Evolutionary conservation across 2,797 vertebrate species (phyloP).

Genomic region (Coregonus ussuriensis): DNA sequence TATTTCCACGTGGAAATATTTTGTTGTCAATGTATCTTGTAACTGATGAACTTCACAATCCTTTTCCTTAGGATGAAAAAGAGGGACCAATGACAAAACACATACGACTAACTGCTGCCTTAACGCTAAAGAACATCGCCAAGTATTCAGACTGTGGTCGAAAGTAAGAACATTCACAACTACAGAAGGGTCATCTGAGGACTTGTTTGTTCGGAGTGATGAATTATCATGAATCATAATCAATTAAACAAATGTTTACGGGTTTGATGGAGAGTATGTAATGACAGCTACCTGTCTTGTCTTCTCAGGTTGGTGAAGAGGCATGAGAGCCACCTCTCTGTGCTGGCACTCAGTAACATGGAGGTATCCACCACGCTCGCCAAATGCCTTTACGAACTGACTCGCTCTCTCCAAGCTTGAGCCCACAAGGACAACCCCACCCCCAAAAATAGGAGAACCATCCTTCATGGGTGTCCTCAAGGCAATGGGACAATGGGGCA

Average conservation of each 20-base stretch:
- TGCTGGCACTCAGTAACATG: constrained; percentile 99
- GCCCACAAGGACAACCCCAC: constrained; percentile 68
- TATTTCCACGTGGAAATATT: not conserved
- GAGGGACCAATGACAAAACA: constrained; percentile 99
- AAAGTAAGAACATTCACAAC: constrained; percentile 81
- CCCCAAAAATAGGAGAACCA: constrained; percentile 35
- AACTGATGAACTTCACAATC: constrained; percentile 16
- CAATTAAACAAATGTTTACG: too few relatives aligned
- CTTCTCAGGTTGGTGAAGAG: constrained; percentile 91
- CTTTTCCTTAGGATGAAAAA: constrained; percentile 87
- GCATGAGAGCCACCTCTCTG: constrained; percentile 97
- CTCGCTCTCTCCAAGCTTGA: constrained; percentile 91
- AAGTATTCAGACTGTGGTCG: constrained; percentile 99
- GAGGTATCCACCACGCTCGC: constrained; percentile 99
- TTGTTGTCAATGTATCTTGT: not conserved
- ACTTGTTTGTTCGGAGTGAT: not conserved
- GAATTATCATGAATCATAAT: not conserved
- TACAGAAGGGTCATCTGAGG: not conserved
- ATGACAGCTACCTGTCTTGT: not conserved
- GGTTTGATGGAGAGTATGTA: not conserved
- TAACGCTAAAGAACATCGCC: constrained; percentile 99
- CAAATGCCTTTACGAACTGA: constrained; percentile 99
- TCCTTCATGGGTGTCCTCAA: constrained; percentile 7
- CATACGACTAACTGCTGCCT: constrained; percentile 99
- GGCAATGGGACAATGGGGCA: not conserved